A percentile compares a stretch with the other conserved stretches of the same genome.
These are phyloP conservation scores for Hydrotaea diabolus DNA, from an alignment of 2,888 invertebrate genomes.

Conservation along the genomic window DNA sequence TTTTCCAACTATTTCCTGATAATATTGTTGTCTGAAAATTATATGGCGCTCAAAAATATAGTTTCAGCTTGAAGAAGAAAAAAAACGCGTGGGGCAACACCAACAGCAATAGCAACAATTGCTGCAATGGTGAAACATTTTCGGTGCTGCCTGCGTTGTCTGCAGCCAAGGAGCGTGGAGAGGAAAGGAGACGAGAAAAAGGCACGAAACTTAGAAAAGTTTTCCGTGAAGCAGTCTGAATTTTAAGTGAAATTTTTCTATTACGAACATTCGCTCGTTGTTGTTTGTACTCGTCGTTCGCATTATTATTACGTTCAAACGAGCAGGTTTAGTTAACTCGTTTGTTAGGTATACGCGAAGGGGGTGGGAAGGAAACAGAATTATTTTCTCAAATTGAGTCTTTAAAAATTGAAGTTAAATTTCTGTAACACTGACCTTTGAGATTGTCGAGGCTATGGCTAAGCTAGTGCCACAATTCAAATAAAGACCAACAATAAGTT, in stretches of 20 bases:
- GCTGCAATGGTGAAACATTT: background rate
- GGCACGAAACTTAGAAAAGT: constrained; percentile 31
- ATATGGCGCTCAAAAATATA: constrained; percentile 52
- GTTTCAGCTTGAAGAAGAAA: constrained; percentile 6
- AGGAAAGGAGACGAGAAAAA: background rate
- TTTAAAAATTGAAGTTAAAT: background rate
- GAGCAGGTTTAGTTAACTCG: background rate
- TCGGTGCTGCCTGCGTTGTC: background rate
- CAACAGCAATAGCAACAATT: background rate
- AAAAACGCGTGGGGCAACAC: background rate
- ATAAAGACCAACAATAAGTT: background rate
- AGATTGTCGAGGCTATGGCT: background rate
- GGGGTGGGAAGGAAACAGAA: background rate
- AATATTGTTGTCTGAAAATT: constrained; percentile 56
- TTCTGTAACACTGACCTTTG: constrained; percentile 1
- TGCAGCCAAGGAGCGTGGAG: background rate
- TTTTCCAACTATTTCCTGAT: constrained; percentile 45
- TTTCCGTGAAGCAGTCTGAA: constrained; percentile 23
- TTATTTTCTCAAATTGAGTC: background rate
- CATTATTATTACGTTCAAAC: background rate
- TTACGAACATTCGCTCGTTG: background rate
- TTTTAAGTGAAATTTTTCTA: constrained; percentile 36
- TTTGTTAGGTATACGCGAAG: background rate
- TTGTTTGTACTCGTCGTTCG: background rate
- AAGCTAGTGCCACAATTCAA: background rate